Evolutionary conservation across 1,140 invertebrate genomes (phyloP).

Genomic region (Mactra quadrangularis): DNA sequence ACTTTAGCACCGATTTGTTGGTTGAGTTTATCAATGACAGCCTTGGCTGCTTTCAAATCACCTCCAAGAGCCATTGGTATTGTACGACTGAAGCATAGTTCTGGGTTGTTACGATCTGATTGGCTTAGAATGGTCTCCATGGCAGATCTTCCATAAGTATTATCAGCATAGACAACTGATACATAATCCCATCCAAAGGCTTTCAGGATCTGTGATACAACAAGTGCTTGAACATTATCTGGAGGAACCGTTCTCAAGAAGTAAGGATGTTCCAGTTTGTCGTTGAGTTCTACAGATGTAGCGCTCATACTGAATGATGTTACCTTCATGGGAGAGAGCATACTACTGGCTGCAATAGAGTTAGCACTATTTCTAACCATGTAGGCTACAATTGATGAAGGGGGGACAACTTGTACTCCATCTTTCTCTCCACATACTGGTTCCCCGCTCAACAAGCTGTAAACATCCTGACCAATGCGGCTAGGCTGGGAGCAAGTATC

Average conservation of each 20-base stretch:
- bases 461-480: conserved; percentile 78
- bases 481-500: conserved; percentile 75
- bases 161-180: conserved; percentile 87
- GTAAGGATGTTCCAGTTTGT: conserved; percentile 87
- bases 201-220: conserved; percentile 89
- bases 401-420: conserved; percentile 67
- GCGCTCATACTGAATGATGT: conserved; percentile 89
- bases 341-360: conserved; percentile 71
- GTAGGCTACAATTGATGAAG: conserved; percentile 75
- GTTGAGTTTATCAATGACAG: conserved; percentile 86
- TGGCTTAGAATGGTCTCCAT: conserved; percentile 73
- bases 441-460: conserved; percentile 78
- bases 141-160: conserved; percentile 87
- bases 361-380: conserved; percentile 77
- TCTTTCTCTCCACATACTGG: conserved; percentile 70
- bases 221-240: conserved; percentile 90
- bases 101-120: conserved; percentile 62
- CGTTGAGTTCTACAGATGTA: conserved; percentile 88
- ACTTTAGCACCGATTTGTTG: conserved; percentile 87
- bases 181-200: conserved; percentile 91
- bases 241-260: conserved; percentile 89
- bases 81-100: conserved; percentile 63
- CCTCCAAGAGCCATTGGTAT: conserved; percentile 70
- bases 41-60: conserved; percentile 72
- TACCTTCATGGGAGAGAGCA: conserved; percentile 72